A percentile compares a stretch with the other conserved stretches of the same genome.
Evolutionary conservation across 2,888 invertebrate genomes (phyloP).

Genomic region (Amblyjoppa fuscipennis): DNA sequence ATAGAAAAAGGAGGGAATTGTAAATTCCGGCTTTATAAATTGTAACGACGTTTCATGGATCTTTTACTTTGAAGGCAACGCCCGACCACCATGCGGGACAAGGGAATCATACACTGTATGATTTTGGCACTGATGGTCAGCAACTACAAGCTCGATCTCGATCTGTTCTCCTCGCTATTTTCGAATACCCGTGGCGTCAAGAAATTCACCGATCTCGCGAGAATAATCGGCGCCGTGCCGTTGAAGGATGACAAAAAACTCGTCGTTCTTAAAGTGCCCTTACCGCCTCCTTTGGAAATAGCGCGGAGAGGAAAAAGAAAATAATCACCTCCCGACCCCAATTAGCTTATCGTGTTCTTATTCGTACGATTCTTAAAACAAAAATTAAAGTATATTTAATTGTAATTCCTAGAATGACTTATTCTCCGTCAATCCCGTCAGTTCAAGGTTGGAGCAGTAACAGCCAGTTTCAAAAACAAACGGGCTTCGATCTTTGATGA

Average conservation of each 20-base stretch:
- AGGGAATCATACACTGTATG: conserved; percentile 80
- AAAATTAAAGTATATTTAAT: conserved; percentile 19
- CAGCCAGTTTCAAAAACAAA: not conserved
- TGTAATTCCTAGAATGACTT: not conserved
- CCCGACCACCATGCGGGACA: conserved; percentile 79
- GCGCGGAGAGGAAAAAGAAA: conserved; percentile 70
- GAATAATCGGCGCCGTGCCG: conserved; percentile 76
- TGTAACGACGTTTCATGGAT: not conserved
- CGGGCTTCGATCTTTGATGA: not conserved
- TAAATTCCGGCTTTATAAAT: not conserved
- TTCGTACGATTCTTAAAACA: conserved; percentile 3
- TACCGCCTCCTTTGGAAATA: conserved; percentile 73
- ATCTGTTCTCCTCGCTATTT: conserved; percentile 76
- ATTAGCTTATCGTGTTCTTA: not conserved
- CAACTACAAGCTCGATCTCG: conserved; percentile 78
- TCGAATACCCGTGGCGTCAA: conserved; percentile 74
- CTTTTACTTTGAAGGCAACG: conserved; percentile 75
- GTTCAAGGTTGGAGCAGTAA: not conserved
- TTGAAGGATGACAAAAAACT: conserved; percentile 77
- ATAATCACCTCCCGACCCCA: not conserved
- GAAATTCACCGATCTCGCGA: conserved; percentile 78
- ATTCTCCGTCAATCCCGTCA: not conserved
- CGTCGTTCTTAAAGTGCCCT: conserved; percentile 78
- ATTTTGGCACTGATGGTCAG: conserved; percentile 78
- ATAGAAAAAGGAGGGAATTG: not conserved